These are phyloP conservation scores for Palythoa grandiflora DNA, from an alignment of 92 coral and sea anemone genomes.

Conservation along the genomic window DNA sequence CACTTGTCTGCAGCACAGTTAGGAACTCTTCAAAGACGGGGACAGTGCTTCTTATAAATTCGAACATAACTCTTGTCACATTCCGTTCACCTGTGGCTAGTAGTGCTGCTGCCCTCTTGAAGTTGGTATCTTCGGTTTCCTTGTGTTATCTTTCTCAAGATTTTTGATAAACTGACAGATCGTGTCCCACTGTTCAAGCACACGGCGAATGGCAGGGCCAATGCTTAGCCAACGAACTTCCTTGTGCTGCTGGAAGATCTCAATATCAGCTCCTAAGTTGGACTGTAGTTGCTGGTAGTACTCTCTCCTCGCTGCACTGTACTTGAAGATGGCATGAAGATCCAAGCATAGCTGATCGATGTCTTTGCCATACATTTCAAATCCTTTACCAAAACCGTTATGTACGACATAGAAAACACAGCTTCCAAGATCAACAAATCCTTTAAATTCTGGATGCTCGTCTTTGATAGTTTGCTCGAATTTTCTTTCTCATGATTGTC, in stretches of 20 bases:
- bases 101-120: conserved; percentile 33
- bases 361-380: conserved; percentile 26
- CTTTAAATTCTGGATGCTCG: conserved; percentile 4
- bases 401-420: conserved; percentile 5
- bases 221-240: conserved; percentile 36
- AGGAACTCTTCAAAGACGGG: conserved; percentile 53
- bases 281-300: conserved; percentile 33
- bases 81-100: conserved; percentile 39
- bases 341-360: conserved; percentile 47
- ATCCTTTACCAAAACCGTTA: conserved; percentile 25
- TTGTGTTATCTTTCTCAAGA: conserved; percentile 49
- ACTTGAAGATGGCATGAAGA: conserved; percentile 44
- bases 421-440: conserved; percentile 21
- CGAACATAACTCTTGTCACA: conserved; percentile 54
- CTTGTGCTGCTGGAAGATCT: conserved; percentile 33
- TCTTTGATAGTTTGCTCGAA: conserved; percentile 12
- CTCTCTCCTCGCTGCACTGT: conserved; percentile 49
- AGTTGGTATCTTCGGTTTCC: conserved; percentile 53
- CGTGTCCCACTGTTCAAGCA: conserved; percentile 56
- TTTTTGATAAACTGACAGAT: conserved; percentile 40
- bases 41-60: conserved; percentile 50
- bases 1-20: conserved; percentile 58
- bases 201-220: conserved; percentile 51
- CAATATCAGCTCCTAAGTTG: conserved; percentile 20
- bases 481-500: conserved; percentile 19